These are phyloP conservation scores for Chaenogobius annularis DNA, from an alignment of 2,113 vertebrate genomes.

Conservation along the genomic window DNA sequence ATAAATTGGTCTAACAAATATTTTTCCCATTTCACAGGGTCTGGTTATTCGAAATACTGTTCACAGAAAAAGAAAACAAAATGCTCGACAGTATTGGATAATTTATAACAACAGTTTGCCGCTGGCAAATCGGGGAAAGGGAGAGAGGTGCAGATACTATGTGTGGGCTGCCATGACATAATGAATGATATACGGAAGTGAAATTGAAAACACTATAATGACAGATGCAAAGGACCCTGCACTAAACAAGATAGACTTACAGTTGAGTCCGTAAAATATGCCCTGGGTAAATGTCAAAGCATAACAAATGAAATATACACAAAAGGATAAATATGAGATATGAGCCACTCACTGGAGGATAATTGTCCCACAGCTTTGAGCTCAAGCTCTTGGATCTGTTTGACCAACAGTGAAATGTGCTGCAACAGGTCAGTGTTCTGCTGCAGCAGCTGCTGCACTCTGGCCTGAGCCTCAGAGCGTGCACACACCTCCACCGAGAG, in stretches of 20 bases:
- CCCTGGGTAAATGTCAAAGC: background rate
- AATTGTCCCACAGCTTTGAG: constrained; percentile 82
- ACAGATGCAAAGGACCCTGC: constrained; percentile 1
- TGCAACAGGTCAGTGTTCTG: constrained; percentile 96
- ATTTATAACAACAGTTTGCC: constrained; percentile 18
- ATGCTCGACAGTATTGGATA: constrained; percentile 35
- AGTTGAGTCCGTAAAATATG: background rate
- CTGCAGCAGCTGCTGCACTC: constrained; percentile 91
- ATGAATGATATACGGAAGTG: constrained; percentile 44
- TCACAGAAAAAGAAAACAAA: constrained; percentile 16
- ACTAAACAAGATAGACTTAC: constrained; percentile 9
- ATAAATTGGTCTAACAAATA: background rate
- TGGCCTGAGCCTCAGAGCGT: constrained; percentile 87
- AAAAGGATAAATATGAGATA: background rate
- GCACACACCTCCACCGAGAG: constrained; percentile 87
- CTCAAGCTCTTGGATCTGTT: constrained; percentile 96
- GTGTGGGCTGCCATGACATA: constrained; percentile 37
- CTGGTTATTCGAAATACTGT: background rate
- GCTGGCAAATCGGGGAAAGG: constrained; percentile 18
- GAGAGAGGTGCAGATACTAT: constrained; percentile 26
- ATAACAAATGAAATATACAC: background rate
- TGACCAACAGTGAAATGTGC: constrained; percentile 93
- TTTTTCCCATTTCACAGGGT: background rate
- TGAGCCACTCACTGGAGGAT: constrained; percentile 80
- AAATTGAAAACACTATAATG: constrained; percentile 32